phyloP scores from a whole-genome alignment of 2,113 vertebrate species.

The Nycticorax nycticorax region DNA sequence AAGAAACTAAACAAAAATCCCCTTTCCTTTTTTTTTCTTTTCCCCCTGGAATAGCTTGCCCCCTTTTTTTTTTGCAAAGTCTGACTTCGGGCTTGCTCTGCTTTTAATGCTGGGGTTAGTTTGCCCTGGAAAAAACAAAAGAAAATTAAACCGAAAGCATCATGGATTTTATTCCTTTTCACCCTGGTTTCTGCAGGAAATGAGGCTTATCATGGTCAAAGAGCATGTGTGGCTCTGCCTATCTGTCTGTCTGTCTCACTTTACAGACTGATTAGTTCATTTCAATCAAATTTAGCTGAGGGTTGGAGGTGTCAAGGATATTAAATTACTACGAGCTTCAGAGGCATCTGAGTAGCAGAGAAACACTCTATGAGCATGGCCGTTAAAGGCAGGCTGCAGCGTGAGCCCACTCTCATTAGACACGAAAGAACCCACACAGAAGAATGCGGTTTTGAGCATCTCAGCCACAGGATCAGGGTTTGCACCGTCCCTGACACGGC shows the following conservation, averaged over 20 bases:
- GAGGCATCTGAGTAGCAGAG: not conserved
- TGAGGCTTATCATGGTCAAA: not conserved
- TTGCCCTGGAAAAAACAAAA: not conserved
- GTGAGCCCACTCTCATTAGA: not conserved
- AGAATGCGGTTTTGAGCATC: not conserved
- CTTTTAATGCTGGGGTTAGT: not conserved
- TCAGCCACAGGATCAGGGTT: not conserved
- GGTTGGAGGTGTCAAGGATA: constrained; percentile 18
- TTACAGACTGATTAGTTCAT: constrained; percentile 33
- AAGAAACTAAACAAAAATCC: not conserved
- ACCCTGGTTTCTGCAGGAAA: not conserved
- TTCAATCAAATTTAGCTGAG: constrained; percentile 47
- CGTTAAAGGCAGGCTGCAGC: not conserved
- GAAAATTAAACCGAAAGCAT: not conserved
- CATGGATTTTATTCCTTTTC: not conserved
- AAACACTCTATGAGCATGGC: not conserved
- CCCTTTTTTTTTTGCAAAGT: not conserved
- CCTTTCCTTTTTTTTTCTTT: not conserved
- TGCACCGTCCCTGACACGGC: not conserved
- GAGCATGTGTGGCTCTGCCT: not conserved
- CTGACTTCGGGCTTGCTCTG: not conserved
- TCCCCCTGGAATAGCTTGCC: not conserved
- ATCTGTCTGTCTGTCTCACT: constrained; percentile 43
- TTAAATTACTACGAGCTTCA: not conserved
- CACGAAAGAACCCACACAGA: not conserved